Evolutionary conservation across 2,888 invertebrate species (phyloP), one percentile per base, ranked within the genome.

Genomic region (Tupiocoris notatus): DNA sequence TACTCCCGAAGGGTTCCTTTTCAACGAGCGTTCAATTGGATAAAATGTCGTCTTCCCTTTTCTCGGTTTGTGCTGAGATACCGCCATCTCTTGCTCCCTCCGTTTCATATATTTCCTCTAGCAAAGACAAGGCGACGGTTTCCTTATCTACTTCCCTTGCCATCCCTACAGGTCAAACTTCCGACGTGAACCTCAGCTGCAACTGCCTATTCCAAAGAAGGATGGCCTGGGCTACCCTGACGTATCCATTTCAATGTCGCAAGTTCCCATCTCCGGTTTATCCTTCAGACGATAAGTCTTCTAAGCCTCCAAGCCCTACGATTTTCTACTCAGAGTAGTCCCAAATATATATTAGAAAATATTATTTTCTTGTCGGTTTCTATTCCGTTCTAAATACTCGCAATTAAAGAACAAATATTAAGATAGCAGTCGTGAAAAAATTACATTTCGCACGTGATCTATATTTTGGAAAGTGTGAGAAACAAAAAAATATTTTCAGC

Each of bases 11-110:
- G 39, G 12, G 66, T 39, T 66, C 67, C 56, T 22, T 65, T 57
- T 67, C 12, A 56, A 39, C 6, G 39, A 12, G n/a, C 67, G 39
- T 57, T 67, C 56, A 67, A 67, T 67, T 21, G 67, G 57, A 67
- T 65, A 65, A 65, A 65, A 65, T 7, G 65, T 67, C 20, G 9
- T 21, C 67, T 22, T 54, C 39, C 54, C 22, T 21, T 6, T 18
- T 9, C 17, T 1, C 16, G 21, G 39, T 12, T 7, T 12, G 39
- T 3, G 39, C 12, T 39, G 39, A 39, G 6, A 3, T 39, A 12
- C 39, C 3, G 12, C 39, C 39, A 12, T 39, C 39, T 39, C 39
- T 39, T 7, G 3, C 39, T 39, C 39, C 12, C 39, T 39, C 39
- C 12, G 3, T 39, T 39, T 39, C 39, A n/a, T n/a, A n/a, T 12